Evolutionary conservation across 2,888 invertebrate genomes (phyloP), one percentile per base, ranked within the genome.

Genomic region (Punctoribates punctum): DNA sequence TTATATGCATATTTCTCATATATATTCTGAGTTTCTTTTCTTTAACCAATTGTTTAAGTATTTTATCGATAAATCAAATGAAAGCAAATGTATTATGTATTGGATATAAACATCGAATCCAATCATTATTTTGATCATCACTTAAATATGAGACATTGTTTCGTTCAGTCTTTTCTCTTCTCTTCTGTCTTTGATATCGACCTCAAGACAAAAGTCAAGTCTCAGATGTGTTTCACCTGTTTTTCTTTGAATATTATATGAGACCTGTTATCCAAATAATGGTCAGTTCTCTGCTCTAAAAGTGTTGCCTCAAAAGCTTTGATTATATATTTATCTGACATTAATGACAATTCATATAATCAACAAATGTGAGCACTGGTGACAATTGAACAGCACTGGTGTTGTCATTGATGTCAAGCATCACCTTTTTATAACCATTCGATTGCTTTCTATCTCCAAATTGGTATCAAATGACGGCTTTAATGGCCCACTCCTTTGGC

Each of bases 401-500:
- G 25, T 23, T 11, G 23, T 23, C 1, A 9, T 25, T 57, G 23
- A 23, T 11, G 9, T 27, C 11, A 13, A 17, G 11, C 17, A 17
- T 62, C 23, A 17, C 27, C 34, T 23, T 62, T 62, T 17, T 65
- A 65, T 65, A 34, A 65, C 6, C 65, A 9, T 65, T 38, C 8
- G 23, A 65, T 34, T 34, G 20, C 17, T 65, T 65, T 65, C 5
- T 8, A 17, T 34, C 65, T 25, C 8, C 20, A 65, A 65, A 6
- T 29, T 8, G 25, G n/a, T 65, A 27, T 65, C 62, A 65, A 65
- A 65, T 65, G 65, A 65, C 65, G 65, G 34, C 65, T 29, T 17
- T 65, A 29, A 65, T 65, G 65, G 65, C 65, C 23, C 65, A 65
- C 17, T 62, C 62, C 20, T 17, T 62, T 27, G 29, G 62, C 62